phyloP scores from a whole-genome alignment of 2,888 invertebrate genomes.

The Drosophila neoperkinsi region DNA sequence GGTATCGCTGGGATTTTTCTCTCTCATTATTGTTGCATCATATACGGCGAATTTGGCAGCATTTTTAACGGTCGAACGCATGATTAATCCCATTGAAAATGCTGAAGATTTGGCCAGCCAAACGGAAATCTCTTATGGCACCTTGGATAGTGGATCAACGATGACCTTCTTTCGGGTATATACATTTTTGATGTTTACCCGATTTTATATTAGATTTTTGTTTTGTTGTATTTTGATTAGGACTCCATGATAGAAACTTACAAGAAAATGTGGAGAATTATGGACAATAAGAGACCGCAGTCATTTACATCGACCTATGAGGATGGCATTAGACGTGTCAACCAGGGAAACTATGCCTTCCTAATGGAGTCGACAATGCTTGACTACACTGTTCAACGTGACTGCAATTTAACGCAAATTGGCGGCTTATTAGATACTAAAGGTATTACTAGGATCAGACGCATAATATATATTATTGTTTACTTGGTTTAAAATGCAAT shows the following conservation, averaged over 20 bases:
- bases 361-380: constrained; percentile 96
- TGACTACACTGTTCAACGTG: constrained; percentile 92
- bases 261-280: constrained; percentile 93
- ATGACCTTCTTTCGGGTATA: constrained; percentile 94
- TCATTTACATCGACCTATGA: constrained; percentile 91
- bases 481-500: background rate
- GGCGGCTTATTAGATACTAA: constrained; percentile 93
- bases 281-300: constrained; percentile 90
- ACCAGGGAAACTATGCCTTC: constrained; percentile 93
- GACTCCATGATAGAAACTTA: constrained; percentile 92
- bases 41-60: constrained; percentile 97
- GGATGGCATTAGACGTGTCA: constrained; percentile 91
- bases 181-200: background rate
- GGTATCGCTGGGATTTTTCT: constrained; percentile 99
- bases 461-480: background rate
- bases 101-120: constrained; percentile 94
- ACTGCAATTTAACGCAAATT: constrained; percentile 95
- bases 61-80: constrained; percentile 94
- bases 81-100: constrained; percentile 94
- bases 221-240: constrained; percentile 83
- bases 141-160: constrained; percentile 92
- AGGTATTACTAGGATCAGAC: constrained; percentile 84
- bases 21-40: constrained; percentile 94
- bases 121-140: constrained; percentile 93
- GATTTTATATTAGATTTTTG: background rate